phyloP scores from a whole-genome alignment of 2,888 invertebrate species.

The Melitaea athalia region DNA sequence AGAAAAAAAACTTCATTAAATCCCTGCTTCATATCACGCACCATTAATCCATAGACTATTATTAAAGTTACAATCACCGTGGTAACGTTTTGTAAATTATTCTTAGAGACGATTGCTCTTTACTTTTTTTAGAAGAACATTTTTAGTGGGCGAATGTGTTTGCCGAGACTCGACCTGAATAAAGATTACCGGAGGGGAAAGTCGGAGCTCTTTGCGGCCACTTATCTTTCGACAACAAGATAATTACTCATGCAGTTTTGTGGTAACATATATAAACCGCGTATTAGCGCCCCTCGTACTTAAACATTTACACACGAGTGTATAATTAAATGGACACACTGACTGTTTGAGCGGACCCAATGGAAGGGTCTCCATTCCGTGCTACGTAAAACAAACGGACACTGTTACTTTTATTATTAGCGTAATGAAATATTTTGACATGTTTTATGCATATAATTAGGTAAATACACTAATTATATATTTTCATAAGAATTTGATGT shows the following conservation, averaged over 20 bases:
- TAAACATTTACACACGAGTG: slow-evolving; percentile 13
- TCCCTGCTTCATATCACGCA: background rate
- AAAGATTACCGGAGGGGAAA: slow-evolving; percentile 50
- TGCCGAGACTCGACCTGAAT: slow-evolving; percentile 55
- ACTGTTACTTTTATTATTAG: background rate
- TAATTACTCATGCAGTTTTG: slow-evolving; percentile 48
- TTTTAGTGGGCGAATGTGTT: slow-evolving; percentile 38
- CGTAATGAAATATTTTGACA: background rate
- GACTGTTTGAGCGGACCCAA: background rate
- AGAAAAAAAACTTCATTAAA: background rate
- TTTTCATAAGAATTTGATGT: background rate
- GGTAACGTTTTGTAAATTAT: slow-evolving; percentile 13
- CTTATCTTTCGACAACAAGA: slow-evolving; percentile 59
- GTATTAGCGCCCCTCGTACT: slow-evolving; percentile 27
- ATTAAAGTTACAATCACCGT: background rate
- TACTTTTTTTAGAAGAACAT: slow-evolving; percentile 21
- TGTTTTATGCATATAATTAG: background rate
- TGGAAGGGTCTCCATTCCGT: background rate
- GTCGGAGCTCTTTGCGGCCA: slow-evolving; percentile 57
- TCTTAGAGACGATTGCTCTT: slow-evolving; percentile 18
- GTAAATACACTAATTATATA: background rate
- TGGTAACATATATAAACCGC: slow-evolving; percentile 28
- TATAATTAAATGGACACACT: slow-evolving; percentile 10
- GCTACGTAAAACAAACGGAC: background rate
- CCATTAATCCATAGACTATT: background rate